phyloP scores from a whole-genome alignment of 1,140 invertebrate genomes.

The Lordiphosa clarofinis region DNA sequence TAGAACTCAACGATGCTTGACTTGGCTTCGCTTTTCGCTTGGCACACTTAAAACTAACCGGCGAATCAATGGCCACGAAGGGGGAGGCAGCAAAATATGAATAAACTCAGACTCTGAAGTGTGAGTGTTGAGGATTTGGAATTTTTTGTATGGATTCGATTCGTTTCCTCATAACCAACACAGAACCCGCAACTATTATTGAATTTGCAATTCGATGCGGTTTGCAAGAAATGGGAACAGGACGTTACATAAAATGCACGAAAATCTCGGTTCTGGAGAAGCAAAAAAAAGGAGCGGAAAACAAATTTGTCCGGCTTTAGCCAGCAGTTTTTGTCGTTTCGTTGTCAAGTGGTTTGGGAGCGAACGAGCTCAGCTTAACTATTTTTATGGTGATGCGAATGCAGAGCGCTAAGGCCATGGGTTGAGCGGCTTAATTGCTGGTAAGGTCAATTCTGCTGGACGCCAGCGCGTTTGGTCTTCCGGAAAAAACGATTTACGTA shows the following conservation, averaged over 20 bases:
- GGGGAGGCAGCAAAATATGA: conserved; percentile 54
- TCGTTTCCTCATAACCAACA: conserved; percentile 35
- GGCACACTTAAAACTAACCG: conserved; percentile 73
- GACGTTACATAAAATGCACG: conserved; percentile 69
- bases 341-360: conserved; percentile 60
- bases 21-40: conserved; percentile 56
- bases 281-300: conserved; percentile 21
- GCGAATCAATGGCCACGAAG: conserved; percentile 51
- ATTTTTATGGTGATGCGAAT: conserved; percentile 33
- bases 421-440: conserved; percentile 72
- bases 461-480: conserved; percentile 14
- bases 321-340: conserved; percentile 62
- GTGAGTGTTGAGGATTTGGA: conserved; percentile 30
- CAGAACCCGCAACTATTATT: conserved; percentile 47
- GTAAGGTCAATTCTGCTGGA: conserved; percentile 60
- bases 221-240: conserved; percentile 10
- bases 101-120: conserved; percentile 30
- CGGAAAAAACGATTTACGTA: conserved; percentile 36
- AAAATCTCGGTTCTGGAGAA: conserved; percentile 49
- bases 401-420: conserved; percentile 18
- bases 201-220: conserved; percentile 57
- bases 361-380: conserved; percentile 32
- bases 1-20: conserved; percentile 47
- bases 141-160: conserved; percentile 17
- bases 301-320: conserved; percentile 67